Base-by-base conservation (phyloP, 2,888 invertebrate species). In the Leptopilina drosophilae region DNA sequence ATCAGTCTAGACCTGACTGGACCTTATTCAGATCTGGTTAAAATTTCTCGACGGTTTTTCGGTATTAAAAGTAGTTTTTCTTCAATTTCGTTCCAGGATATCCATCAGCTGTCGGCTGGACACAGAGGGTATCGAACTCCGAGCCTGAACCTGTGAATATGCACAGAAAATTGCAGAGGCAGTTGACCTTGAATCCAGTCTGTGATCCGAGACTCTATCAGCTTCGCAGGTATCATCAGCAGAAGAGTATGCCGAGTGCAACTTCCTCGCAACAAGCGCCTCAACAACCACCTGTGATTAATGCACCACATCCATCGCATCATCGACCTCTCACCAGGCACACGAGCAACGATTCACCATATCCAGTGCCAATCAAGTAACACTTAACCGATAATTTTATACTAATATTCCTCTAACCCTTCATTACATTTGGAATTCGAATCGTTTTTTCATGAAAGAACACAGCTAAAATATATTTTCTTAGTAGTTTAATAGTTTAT, bases 141-240 rank as follows among this genome's bases (percentile, higher is more conserved):
- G 90, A 91, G 15, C 83, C 87, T 15, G 90, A 91, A 77, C 86
- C 89, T 14, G 88, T 86, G n/a, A 96, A 96, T 89, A 93, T 95
- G 80, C 97, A 97, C 88, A 93, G 95, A 78, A 97, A 97, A 91
- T 92, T 97, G 53, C 95, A 95, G 84, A 93, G 97, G 6, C 97
- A 97, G 89, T 92, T 97, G 67, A 96, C 97, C 14, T 91, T 97
- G n/a, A 97, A 97, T 92, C 97, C 97, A 0, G 93, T 93, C 26
- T 95, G 95, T 84, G 97, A 97, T 92, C 96, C 96, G 6, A 93
- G 97, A 79, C 92, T 95, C 76, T 92, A 92, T 87, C 93, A 93
- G 82, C 88, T 93, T 83, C 90, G 88, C 83, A 86, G 89, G 84
- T 90, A 87, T 85, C 89, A 89, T 79, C 89, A 89, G 80, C 87